Percentiles rank a stretch among this genome's conserved stretches.
These are phyloP conservation scores for Laticauda colubrina DNA, from an alignment of 2,113 vertebrate genomes.

Conservation along the genomic window DNA sequence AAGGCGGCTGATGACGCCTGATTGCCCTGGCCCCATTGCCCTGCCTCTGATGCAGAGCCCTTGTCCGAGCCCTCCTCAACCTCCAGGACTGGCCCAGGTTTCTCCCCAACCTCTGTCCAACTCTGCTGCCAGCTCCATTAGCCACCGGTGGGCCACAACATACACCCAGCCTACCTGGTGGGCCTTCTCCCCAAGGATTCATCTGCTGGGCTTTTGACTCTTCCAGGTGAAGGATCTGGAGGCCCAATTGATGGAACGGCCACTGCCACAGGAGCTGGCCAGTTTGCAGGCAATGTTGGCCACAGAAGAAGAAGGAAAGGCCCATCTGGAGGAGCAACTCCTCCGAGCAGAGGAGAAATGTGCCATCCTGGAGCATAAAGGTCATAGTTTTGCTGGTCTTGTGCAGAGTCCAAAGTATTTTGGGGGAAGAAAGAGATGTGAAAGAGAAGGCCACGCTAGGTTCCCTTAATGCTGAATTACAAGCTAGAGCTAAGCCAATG, in stretches of 20 bases:
- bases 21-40: too few species aligned
- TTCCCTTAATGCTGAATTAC: neutral
- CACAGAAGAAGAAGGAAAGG: constrained; percentile 50
- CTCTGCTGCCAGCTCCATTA: too few species aligned
- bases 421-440: neutral
- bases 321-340: constrained; percentile 48
- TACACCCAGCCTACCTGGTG: neutral
- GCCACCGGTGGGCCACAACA: too few species aligned
- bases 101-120: too few species aligned
- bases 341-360: constrained; percentile 41
- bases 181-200: neutral
- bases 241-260: constrained; percentile 34
- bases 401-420: neutral
- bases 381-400: constrained; percentile 44
- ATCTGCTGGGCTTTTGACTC: neutral
- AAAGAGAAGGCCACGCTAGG: neutral
- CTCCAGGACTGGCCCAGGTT: too few species aligned
- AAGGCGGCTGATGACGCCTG: too few species aligned
- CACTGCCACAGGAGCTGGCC: constrained; percentile 59
- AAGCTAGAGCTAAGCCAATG: neutral
- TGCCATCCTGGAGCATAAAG: constrained; percentile 60
- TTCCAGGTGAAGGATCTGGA: constrained; percentile 56
- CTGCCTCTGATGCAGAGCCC: too few species aligned
- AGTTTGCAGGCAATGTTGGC: constrained; percentile 57
- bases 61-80: too few species aligned